phyloP scores from a whole-genome alignment of 1,140 invertebrate genomes.

The Oryzaephilus surinamensis region DNA sequence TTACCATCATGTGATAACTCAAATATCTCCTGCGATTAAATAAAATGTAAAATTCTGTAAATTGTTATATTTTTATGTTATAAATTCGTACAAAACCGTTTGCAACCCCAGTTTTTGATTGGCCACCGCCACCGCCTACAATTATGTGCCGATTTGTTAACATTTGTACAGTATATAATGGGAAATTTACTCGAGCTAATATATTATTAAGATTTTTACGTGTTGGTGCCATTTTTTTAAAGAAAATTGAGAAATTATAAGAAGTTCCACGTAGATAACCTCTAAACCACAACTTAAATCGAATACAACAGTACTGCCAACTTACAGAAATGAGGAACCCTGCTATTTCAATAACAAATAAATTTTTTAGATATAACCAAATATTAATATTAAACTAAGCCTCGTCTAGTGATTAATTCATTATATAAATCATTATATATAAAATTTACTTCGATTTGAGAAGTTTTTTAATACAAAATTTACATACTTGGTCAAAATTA shows the following conservation, averaged over 20 bases:
- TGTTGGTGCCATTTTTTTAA: slow-evolving; percentile 26
- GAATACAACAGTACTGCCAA: too few relatives aligned
- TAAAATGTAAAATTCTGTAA: slow-evolving; percentile 10
- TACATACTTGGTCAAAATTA: too few relatives aligned
- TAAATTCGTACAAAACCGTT: slow-evolving; percentile 75
- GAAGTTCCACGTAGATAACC: slow-evolving; percentile 28
- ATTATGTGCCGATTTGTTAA: slow-evolving; percentile 86
- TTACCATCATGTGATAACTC: slow-evolving; percentile 74
- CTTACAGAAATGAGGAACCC: too few relatives aligned
- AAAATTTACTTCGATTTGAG: too few relatives aligned
- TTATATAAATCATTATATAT: too few relatives aligned
- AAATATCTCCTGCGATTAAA: slow-evolving; percentile 78
- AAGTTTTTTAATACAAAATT: too few relatives aligned
- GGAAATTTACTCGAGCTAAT: slow-evolving; percentile 81
- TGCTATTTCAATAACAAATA: too few relatives aligned
- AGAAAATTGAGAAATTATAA: slow-evolving; percentile 10
- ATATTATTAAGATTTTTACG: slow-evolving; percentile 51
- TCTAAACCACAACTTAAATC: slow-evolving; percentile 10
- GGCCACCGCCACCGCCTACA: slow-evolving; percentile 90
- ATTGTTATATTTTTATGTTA: background rate
- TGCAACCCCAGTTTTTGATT: slow-evolving; percentile 86
- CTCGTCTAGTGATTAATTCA: too few relatives aligned
- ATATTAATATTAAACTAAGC: too few relatives aligned
- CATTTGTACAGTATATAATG: slow-evolving; percentile 81
- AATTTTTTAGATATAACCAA: too few relatives aligned